Conservation (phyloP, 2,888 invertebrate genomes). For the Eledone cirrhosa region DNA sequence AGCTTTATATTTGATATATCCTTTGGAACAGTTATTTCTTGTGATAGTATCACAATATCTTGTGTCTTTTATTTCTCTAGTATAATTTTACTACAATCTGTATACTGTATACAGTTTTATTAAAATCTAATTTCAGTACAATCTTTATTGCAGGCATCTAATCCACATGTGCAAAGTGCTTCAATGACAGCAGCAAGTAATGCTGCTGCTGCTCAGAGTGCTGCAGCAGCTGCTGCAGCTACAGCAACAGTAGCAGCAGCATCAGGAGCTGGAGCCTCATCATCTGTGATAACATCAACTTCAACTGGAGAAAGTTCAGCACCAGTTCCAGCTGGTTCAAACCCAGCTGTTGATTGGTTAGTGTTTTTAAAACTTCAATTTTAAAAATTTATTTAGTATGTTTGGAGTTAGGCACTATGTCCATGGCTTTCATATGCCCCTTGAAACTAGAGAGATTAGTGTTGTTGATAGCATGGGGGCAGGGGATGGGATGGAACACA, state of each 20-base stretch:
- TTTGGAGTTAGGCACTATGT: too few relatives aligned
- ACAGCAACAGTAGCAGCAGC: slow-evolving; percentile 28
- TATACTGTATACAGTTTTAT: too few relatives aligned
- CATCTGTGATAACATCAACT: background rate
- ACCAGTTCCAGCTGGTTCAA: background rate
- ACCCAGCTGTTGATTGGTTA: slow-evolving; percentile 28
- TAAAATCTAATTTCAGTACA: too few relatives aligned
- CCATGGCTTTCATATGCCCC: too few relatives aligned
- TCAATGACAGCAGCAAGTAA: background rate
- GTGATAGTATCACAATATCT: too few relatives aligned
- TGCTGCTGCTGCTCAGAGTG: slow-evolving; percentile 12
- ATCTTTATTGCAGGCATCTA: slow-evolving; percentile 6
- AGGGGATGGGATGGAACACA: too few relatives aligned
- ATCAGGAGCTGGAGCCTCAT: slow-evolving; percentile 28
- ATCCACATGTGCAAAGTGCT: slow-evolving; percentile 11
- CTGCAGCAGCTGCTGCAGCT: slow-evolving; percentile 25
- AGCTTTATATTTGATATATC: too few relatives aligned
- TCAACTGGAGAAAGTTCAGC: background rate
- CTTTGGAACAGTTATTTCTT: too few relatives aligned
- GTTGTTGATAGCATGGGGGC: too few relatives aligned
- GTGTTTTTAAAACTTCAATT: slow-evolving; percentile 35
- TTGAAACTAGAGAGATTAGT: too few relatives aligned
- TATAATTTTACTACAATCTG: too few relatives aligned
- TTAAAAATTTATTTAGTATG: slow-evolving; percentile 27
- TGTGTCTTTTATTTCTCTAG: too few relatives aligned